A percentile compares a stretch with the other conserved stretches of the same genome.
Evolutionary conservation across 2,797 vertebrate genomes (phyloP).

Genomic region (Falco berigora): DNA sequence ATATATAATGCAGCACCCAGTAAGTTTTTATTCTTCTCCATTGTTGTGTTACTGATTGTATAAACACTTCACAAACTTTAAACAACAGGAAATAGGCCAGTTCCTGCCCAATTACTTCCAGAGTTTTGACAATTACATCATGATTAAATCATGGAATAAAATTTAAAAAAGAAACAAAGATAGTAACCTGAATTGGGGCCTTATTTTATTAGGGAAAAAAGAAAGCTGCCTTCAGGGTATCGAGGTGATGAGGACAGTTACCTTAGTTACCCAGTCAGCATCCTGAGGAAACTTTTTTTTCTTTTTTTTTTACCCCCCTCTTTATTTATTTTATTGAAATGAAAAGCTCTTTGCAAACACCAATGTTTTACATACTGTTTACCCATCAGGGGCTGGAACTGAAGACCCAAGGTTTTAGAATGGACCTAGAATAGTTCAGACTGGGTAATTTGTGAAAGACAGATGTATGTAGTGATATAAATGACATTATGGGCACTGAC

Average conservation of each 20-base stretch:
- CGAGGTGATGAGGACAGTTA: background rate
- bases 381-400: background rate
- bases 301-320: too few species aligned
- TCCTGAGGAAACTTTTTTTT: background rate
- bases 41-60: background rate
- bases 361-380: background rate
- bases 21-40: slow-evolving; percentile 73
- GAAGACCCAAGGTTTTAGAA: background rate
- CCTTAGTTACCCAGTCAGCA: background rate
- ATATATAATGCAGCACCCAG: slow-evolving; percentile 96
- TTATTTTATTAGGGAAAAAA: background rate
- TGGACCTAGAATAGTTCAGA: background rate
- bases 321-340: background rate
- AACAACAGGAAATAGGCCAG: background rate
- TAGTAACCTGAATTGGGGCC: background rate
- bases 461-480: background rate
- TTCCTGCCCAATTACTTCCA: background rate
- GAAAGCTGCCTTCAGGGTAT: background rate
- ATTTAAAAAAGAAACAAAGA: background rate
- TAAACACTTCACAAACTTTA: background rate
- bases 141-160: background rate
- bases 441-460: background rate
- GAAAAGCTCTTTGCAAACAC: background rate
- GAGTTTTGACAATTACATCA: background rate
- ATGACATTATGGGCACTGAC: background rate